A percentile compares a stretch with the other conserved stretches of the same genome.
phyloP scores from a whole-genome alignment of 2,113 vertebrate species.

The Aviceda subcristata region DNA sequence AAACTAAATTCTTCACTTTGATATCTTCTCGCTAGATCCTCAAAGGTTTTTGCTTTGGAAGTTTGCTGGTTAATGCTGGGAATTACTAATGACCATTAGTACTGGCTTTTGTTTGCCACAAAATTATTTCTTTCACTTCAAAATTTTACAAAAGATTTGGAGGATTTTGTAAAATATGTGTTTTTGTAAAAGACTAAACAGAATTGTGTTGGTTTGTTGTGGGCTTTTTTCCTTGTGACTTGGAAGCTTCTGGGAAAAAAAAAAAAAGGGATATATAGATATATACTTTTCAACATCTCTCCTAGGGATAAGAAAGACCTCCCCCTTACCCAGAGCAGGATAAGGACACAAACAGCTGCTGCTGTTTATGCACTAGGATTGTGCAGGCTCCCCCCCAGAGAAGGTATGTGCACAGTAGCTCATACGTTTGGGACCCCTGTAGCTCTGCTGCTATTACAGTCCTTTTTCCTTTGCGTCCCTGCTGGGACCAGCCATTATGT shows the following conservation, averaged over 20 bases:
- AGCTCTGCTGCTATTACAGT: background rate
- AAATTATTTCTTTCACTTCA: background rate
- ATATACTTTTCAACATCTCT: background rate
- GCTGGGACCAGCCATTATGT: background rate
- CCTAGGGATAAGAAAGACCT: background rate
- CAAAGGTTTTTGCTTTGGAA: background rate
- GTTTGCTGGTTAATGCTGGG: background rate
- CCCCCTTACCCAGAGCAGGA: background rate
- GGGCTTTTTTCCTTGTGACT: background rate
- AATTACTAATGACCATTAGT: background rate
- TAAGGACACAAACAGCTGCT: background rate
- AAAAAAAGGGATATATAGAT: background rate
- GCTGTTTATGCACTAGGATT: background rate
- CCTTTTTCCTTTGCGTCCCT: background rate
- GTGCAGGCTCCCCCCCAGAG: background rate
- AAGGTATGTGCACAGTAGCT: background rate
- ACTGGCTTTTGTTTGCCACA: background rate
- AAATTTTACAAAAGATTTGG: background rate
- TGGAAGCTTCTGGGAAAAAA: background rate
- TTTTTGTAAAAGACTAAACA: background rate
- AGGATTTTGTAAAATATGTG: accelerated
- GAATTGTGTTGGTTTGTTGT: background rate
- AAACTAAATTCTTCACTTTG: background rate
- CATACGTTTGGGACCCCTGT: background rate
- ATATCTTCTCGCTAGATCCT: background rate